Evolutionary conservation across 2,113 vertebrate species (phyloP), one percentile per base, ranked within the genome.

Genomic region (Hemiscyllium ocellatum): DNA sequence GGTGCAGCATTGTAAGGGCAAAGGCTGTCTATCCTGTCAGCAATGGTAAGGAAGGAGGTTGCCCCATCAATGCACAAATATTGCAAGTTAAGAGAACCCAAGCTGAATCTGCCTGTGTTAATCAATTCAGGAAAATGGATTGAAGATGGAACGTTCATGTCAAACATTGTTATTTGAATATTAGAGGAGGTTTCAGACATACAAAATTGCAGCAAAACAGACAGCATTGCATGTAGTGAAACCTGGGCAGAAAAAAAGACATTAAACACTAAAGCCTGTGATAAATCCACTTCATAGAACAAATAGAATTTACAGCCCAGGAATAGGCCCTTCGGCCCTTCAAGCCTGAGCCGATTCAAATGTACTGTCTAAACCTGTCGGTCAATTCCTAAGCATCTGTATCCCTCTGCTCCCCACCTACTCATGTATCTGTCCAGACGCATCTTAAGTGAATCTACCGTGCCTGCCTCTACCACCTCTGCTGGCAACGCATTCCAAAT

Each of bases 251-350:
- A 4, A 56, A 42, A 69, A 94, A 47, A 47, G 17, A 37, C n/a
- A 70, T 66, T 47, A 47, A 37, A 15, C 26, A 20, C n/a, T 12
- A 93, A 33, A 66, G 61, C 65, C 24, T 47, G 37, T 94, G 91
- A 94, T 94, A 94, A 94, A 94, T 94, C 90, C 37, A 65, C 26
- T 94, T 69, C 65, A 94, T 1, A 47, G 42, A 47, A 47, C 42
- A 47, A 47, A 47, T 0, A 47, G 1, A 47, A 47, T 47, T 47
- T 47, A 47, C 42, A 47, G 42, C 42, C 42, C 42, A 47, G 42
- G 42, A 47, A 47, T 47, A 47, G 42, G 42, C 42, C 42, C 42
- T 47, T 47, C 42, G 42, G 42, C 42, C 42, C 42, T 47, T 47
- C 42, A 47, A 47, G 42, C 42, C 42, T 47, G 42, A 47, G 42